Percentiles rank a stretch among this genome's conserved stretches.
Evolutionary conservation across 2,113 vertebrate species (phyloP).

Genomic region (Chaenocephalus aceratus): DNA sequence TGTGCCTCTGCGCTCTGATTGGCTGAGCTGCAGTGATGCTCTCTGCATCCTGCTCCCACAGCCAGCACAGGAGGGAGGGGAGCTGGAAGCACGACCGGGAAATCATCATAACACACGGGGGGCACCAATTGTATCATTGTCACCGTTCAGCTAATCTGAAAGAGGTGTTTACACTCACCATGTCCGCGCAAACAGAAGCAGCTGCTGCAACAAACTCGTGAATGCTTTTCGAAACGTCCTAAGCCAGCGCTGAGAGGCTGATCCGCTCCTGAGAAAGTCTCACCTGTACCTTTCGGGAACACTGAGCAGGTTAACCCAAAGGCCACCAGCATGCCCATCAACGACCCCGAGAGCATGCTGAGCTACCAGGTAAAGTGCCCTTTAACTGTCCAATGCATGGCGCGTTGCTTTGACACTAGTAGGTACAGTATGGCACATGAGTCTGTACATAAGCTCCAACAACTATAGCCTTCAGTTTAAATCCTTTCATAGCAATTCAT

Average conservation of each 20-base stretch:
- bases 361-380: conserved; percentile 88
- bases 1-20: conserved; percentile 68
- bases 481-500: conserved; percentile 10
- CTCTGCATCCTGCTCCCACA: conserved; percentile 65
- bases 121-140: background rate
- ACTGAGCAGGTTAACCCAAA: conserved; percentile 32
- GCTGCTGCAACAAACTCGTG: conserved; percentile 33
- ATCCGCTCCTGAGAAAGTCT: conserved; percentile 36
- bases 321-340: conserved; percentile 81
- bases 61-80: conserved; percentile 49
- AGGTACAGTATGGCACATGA: background rate
- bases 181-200: conserved; percentile 37
- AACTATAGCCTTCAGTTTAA: conserved; percentile 14
- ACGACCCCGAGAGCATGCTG: conserved; percentile 86
- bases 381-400: conserved; percentile 22
- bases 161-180: conserved; percentile 38
- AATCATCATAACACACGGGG: conserved; percentile 57
- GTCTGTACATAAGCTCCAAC: conserved; percentile 15
- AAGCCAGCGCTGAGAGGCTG: conserved; percentile 15
- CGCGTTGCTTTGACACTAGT: conserved; percentile 8
- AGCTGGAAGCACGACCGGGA: conserved; percentile 52
- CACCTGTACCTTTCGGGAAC: conserved; percentile 53
- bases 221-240: conserved; percentile 34
- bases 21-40: conserved; percentile 75
- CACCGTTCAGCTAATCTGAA: conserved; percentile 15